Evolutionary conservation across 2,113 vertebrate species (phyloP), one percentile per base, ranked within the genome.

Genomic region (Hipposideros armiger): DNA sequence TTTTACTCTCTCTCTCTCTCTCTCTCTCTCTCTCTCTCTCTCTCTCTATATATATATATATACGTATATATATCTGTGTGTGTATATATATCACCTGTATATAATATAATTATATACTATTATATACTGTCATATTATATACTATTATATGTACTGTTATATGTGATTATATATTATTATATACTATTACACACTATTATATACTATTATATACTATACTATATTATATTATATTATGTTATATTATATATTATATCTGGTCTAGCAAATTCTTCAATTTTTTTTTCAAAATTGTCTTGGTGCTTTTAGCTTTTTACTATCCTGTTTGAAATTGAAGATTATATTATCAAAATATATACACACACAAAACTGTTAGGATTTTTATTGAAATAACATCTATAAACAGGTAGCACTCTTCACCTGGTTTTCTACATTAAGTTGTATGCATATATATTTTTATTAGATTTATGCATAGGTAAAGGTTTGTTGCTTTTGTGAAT

Each of bases 391-490:
- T 64, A 95, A 56, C 42, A 74, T 70, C 19, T 52, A 85, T 4
- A 90, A 42, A 54, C 22, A 70, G 50, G 28, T 47, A 95, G 73
- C 6, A 19, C 60, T 62, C 52, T 90, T 36, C 15, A 83, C 52
- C 56, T 70, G 11, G 2, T 91, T 92, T 95, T 94, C 52, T 87
- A 30, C 64, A 90, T 87, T 87, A 81, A 30, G 10, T 80, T 72
- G 30, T 84, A 74, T 45, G 28, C 74, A 87, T 58, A 45, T 70
- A 40, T 88, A 54, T 84, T 90, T 76, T 95, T 82, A 87, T 95
- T 89, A 86, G 32, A 93, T 94, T 87, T 89, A 50, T 80, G 93
- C 20, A 62, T 95, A 93, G 16, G 19, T 62, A 87, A 95, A 32
- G 2, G 2, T 70, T 90, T 54, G 22, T 90, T 95, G 76, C 56